Conservation (phyloP, 2,113 vertebrate genomes). For the Rostratula benghalensis region DNA sequence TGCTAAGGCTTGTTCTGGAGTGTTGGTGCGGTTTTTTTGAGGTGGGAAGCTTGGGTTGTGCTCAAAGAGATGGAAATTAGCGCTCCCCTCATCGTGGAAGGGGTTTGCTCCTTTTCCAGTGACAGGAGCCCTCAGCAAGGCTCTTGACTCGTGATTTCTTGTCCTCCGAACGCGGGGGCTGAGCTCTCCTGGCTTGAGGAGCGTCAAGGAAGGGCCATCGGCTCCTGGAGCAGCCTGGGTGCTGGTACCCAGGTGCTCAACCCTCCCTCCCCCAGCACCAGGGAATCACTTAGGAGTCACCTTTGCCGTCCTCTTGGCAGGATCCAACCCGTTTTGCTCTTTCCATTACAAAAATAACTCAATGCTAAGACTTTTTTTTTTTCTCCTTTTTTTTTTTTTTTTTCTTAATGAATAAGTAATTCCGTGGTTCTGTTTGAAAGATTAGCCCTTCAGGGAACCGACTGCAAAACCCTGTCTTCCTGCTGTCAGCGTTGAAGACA, state of each 20-base stretch:
- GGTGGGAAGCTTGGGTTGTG: not conserved
- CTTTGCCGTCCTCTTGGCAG: too few species aligned
- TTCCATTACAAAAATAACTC: not conserved
- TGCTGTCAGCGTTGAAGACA: slow-evolving; percentile 9
- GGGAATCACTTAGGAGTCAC: not conserved
- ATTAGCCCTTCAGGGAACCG: slow-evolving; percentile 25
- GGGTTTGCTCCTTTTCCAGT: not conserved
- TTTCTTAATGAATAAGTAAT: not conserved
- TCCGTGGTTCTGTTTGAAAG: slow-evolving; percentile 28
- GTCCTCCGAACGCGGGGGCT: not conserved
- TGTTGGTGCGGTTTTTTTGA: slow-evolving; percentile 10
- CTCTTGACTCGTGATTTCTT: not conserved
- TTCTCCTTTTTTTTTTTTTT: too few species aligned
- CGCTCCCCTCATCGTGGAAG: not conserved
- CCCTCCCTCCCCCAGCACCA: not conserved
- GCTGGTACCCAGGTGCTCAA: not conserved
- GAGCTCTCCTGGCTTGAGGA: not conserved
- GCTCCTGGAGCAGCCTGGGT: not conserved
- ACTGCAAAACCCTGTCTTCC: slow-evolving; percentile 29
- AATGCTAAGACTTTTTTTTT: not conserved
- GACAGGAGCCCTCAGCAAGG: not conserved
- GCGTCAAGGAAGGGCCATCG: fast-evolving
- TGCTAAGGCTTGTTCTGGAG: not conserved
- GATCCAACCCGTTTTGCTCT: not conserved
- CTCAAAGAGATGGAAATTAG: not conserved